Base-by-base conservation (phyloP, 2,113 vertebrate genomes). In the Daboia siamensis region DNA sequence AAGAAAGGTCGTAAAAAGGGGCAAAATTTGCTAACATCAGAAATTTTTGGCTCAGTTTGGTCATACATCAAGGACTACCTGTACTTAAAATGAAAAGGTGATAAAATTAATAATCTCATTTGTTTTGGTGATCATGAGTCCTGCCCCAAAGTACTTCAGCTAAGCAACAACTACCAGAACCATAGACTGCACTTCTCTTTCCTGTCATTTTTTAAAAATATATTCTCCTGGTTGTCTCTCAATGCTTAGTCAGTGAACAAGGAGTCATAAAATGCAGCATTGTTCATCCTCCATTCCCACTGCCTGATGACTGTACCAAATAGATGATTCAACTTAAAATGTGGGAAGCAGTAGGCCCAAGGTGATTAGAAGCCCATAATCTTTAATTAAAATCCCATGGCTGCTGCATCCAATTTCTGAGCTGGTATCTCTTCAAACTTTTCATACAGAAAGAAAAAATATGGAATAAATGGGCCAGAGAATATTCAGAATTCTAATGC, bases 71-170 rank as follows among this genome's bases (percentile, higher is more conserved):
- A 51, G 48, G 48, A 51, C 48, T 51, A 51, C 48, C 48, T 51
- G 48, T 51, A 51, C 33, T 74, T 33, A 74, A 74, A 74, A 33
- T 80, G 61, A 93, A 95, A 91, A 46, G 56, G 11, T 92, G 88
- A 56, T 90, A 86, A 54, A 52, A 7, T 92, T 55, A 74, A 96
- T 94, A 94, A 96, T 95, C 69, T 33, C 69, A 39, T 74, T 74
- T 74, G 15, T n/a, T 74, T 74, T 5, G 0, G 64, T 69, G 29
- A 69, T 33, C 29, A 15, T 69, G 15, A 74, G 2, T 74, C n/a
- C 64, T 12, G 13, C 20, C n/a, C 13, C 69, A 17, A 74, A 74
- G 5, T 74, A 29, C 69, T 74, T 20, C 69, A 33, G 15, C 69
- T 15, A 17, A 74, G n/a, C 5, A 74, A 33, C 69, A 20, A 17